Conservation (phyloP, 2,888 invertebrate genomes). For the Eristalis pertinax region DNA sequence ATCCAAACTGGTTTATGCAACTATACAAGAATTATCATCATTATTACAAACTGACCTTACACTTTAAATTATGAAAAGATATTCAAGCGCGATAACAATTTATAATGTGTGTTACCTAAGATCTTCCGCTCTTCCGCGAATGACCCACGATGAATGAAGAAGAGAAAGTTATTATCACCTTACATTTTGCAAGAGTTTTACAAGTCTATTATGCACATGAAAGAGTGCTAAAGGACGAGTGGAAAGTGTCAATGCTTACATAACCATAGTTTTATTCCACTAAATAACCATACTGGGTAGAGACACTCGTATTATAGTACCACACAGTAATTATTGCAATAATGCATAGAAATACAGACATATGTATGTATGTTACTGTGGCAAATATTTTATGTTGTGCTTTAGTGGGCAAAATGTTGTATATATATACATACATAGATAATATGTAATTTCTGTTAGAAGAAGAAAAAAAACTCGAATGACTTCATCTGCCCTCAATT, state of each 20-base stretch:
- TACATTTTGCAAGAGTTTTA: constrained; percentile 24
- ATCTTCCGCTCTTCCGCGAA: not conserved
- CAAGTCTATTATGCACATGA: not conserved
- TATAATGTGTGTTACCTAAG: not conserved
- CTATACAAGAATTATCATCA: not conserved
- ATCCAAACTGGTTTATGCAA: not conserved
- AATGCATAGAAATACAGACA: too few species aligned
- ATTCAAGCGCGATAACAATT: not conserved
- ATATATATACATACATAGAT: not conserved
- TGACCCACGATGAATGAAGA: constrained; percentile 3
- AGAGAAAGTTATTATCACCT: constrained; percentile 52
- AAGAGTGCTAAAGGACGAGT: not conserved
- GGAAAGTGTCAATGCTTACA: not conserved
- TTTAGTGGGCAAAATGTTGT: not conserved
- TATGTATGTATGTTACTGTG: too few species aligned
- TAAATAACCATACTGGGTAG: too few species aligned
- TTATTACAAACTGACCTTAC: not conserved
- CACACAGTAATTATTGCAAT: not conserved
- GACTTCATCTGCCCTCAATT: constrained; percentile 39
- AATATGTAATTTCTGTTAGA: not conserved
- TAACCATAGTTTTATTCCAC: not conserved
- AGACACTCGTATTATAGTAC: too few species aligned
- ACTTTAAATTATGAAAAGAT: not conserved
- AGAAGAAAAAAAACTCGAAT: constrained; percentile 5
- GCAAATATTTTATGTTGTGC: too few species aligned